Percentiles rank a stretch among this genome's conserved stretches.
Evolutionary conservation across 2,888 invertebrate species (phyloP).

Genomic region (Macrophya alboannulata): DNA sequence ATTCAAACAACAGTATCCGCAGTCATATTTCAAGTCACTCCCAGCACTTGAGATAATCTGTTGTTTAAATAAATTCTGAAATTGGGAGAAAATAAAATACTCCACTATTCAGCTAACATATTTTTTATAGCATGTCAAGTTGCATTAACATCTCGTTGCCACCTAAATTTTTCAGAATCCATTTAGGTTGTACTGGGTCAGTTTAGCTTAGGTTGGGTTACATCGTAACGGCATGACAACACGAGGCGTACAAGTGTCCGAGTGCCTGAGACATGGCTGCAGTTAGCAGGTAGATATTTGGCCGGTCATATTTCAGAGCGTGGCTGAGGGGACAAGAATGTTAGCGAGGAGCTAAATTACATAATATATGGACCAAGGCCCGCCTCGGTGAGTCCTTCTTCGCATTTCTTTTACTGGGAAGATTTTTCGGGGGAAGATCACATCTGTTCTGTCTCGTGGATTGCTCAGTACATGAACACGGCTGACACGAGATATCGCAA

Average conservation of each 20-base stretch:
- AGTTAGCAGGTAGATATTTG: slow-evolving; percentile 67
- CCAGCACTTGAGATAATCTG: too few species aligned
- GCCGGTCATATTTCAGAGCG: slow-evolving; percentile 66
- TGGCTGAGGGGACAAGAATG: slow-evolving; percentile 64
- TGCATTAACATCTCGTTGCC: slow-evolving; percentile 13
- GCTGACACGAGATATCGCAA: not conserved
- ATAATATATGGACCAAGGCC: slow-evolving; percentile 63
- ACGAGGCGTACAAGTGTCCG: slow-evolving; percentile 65
- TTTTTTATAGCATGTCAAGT: not conserved
- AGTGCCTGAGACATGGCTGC: slow-evolving; percentile 59
- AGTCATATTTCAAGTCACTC: not conserved
- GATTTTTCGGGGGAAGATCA: slow-evolving; percentile 36
- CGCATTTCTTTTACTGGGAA: slow-evolving; percentile 42
- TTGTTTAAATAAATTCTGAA: not conserved
- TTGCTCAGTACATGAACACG: not conserved
- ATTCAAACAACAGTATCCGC: not conserved
- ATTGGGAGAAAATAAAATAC: not conserved
- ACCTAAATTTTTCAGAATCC: slow-evolving; percentile 11
- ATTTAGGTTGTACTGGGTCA: slow-evolving; percentile 19
- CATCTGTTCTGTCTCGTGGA: slow-evolving; percentile 29
- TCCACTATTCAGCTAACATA: not conserved
- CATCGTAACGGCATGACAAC: slow-evolving; percentile 61
- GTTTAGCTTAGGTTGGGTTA: slow-evolving; percentile 35
- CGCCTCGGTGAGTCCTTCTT: slow-evolving; percentile 33
- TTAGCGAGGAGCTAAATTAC: slow-evolving; percentile 66